Conservation (phyloP, 2,113 vertebrate species). For the Hiodon alosoides region DNA sequence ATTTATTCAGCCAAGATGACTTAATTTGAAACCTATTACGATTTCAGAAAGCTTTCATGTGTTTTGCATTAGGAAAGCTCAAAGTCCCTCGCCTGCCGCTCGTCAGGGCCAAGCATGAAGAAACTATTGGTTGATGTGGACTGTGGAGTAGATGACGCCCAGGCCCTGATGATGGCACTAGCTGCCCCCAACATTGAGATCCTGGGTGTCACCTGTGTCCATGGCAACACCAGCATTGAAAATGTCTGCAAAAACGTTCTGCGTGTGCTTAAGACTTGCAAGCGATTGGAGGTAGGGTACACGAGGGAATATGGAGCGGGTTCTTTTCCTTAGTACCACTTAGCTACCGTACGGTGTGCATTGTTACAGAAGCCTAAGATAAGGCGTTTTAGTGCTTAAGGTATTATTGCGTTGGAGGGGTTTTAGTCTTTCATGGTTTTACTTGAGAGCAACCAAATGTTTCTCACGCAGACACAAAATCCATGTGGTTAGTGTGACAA, state of each 20-base stretch:
- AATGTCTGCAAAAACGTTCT: conserved; percentile 66
- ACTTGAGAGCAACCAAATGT: no score
- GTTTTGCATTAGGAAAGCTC: no score
- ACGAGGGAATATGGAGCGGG: background rate
- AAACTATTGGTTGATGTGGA: conserved; percentile 65
- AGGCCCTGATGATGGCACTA: conserved; percentile 67
- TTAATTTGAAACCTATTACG: no score
- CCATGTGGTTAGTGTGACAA: no score
- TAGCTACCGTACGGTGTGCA: no score
- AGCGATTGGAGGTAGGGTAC: conserved; percentile 48
- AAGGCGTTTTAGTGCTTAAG: no score
- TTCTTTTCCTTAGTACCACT: background rate
- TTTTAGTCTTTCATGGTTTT: no score
- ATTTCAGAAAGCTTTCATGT: no score
- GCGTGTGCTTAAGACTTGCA: conserved; percentile 58
- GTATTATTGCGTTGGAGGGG: no score
- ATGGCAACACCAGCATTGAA: conserved; percentile 64
- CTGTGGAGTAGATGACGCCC: conserved; percentile 68
- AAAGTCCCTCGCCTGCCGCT: background rate
- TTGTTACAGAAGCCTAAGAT: no score
- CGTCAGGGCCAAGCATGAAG: conserved; percentile 49
- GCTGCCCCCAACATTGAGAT: conserved; percentile 54
- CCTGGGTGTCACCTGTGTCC: conserved; percentile 62
- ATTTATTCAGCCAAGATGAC: background rate
- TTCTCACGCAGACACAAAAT: no score